phyloP scores from a whole-genome alignment of 2,113 vertebrate genomes.

The Eretmochelys imbricata region DNA sequence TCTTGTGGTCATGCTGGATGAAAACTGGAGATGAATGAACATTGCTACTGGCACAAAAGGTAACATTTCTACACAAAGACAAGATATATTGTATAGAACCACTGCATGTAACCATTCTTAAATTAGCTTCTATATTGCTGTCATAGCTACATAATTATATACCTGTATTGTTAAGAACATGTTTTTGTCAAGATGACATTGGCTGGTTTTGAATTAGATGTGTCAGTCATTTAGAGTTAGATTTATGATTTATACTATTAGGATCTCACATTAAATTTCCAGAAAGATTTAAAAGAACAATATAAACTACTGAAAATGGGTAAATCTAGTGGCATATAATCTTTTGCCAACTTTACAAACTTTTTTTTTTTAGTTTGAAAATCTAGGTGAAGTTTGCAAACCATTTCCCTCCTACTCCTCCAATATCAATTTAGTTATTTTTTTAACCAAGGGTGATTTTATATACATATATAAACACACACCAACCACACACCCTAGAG shows the following conservation, averaged over 20 bases:
- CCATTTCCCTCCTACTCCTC: neutral
- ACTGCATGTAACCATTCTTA: neutral
- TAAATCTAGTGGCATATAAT: neutral
- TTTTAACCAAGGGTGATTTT: neutral
- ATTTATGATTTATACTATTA: constrained; percentile 11
- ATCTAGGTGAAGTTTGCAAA: neutral
- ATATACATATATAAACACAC: neutral
- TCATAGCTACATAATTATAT: neutral
- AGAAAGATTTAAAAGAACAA: constrained; percentile 18
- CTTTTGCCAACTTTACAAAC: neutral
- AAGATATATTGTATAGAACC: neutral
- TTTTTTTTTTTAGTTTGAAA: neutral
- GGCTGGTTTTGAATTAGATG: neutral
- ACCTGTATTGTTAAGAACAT: neutral
- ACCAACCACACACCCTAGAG: neutral
- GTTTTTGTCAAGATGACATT: neutral
- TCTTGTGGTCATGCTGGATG: neutral
- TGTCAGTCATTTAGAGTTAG: neutral
- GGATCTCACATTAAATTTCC: constrained; percentile 22
- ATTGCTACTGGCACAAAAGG: neutral
- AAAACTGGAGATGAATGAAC: neutral
- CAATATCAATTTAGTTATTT: neutral
- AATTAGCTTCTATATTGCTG: constrained; percentile 2
- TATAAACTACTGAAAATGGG: neutral
- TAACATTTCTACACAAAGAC: neutral